Conservation (phyloP, 2,888 invertebrate species). For the Eupsilia transversa region DNA sequence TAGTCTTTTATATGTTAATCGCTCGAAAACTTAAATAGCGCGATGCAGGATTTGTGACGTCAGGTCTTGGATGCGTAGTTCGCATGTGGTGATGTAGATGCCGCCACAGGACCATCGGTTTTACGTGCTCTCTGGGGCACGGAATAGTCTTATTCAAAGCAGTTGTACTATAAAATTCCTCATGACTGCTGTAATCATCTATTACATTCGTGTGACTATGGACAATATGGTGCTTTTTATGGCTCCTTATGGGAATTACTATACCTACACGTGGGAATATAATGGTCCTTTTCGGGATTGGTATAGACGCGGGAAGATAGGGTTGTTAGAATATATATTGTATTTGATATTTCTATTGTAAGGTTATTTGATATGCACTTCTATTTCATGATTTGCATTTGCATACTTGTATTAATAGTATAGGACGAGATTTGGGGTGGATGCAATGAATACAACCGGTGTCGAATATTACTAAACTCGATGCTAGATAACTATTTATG, state of each 20-base stretch:
- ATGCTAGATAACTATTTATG: background rate
- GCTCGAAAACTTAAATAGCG: too few relatives aligned
- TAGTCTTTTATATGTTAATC: too few relatives aligned
- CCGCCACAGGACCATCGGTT: background rate
- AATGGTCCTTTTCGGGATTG: background rate
- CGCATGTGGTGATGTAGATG: too few relatives aligned
- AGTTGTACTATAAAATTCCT: background rate
- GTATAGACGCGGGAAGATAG: background rate
- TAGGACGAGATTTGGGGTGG: too few relatives aligned
- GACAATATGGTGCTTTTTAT: conserved; percentile 15
- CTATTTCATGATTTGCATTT: background rate
- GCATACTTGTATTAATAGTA: background rate
- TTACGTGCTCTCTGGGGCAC: background rate
- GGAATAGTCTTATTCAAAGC: background rate
- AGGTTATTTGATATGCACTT: background rate
- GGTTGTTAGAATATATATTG: too few relatives aligned
- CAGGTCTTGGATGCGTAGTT: too few relatives aligned
- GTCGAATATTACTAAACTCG: background rate
- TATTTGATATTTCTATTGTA: background rate
- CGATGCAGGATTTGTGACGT: too few relatives aligned
- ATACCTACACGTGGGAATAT: too few relatives aligned
- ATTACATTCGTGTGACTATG: conserved; percentile 1
- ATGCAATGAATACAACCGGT: background rate
- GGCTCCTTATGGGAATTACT: too few relatives aligned
- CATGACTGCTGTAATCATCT: conserved; percentile 1